phyloP scores from a whole-genome alignment of 2,113 vertebrate genomes.

The Platichthys flesus region DNA sequence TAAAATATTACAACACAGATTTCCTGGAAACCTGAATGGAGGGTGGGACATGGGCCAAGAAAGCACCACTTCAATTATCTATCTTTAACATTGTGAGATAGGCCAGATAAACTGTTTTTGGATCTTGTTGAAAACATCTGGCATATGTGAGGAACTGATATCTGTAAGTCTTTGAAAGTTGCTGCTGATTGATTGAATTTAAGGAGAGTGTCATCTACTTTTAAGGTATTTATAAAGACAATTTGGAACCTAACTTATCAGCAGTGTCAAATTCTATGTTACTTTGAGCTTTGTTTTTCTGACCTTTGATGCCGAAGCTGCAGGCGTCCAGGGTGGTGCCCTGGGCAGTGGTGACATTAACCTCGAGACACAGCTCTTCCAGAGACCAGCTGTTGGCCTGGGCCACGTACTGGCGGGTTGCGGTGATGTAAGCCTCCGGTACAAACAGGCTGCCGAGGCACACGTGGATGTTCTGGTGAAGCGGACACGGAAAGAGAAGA shows the following conservation, averaged over 20 bases:
- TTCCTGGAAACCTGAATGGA: too few relatives aligned
- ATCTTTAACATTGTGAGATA: too few relatives aligned
- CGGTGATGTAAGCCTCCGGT: constrained; percentile 97
- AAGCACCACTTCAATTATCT: too few relatives aligned
- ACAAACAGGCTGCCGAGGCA: constrained; percentile 95
- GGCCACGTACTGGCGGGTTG: constrained; percentile 96
- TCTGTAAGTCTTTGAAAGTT: too few relatives aligned
- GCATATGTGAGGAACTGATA: too few relatives aligned
- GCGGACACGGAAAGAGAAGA: not conserved
- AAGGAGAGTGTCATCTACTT: too few relatives aligned
- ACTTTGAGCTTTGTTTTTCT: constrained; percentile 15
- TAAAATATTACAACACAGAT: too few relatives aligned
- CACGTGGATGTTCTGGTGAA: constrained; percentile 92
- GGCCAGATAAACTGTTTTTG: too few relatives aligned
- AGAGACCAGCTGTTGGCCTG: constrained; percentile 99
- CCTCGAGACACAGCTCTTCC: constrained; percentile 96
- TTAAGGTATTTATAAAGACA: not conserved
- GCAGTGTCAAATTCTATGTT: not conserved
- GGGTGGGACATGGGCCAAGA: too few relatives aligned
- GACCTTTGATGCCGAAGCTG: constrained; percentile 98
- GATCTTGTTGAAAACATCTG: too few relatives aligned
- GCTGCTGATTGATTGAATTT: too few relatives aligned
- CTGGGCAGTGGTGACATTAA: constrained; percentile 92
- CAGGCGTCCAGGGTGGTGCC: constrained; percentile 90
- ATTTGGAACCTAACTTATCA: not conserved